Evolutionary conservation across 2,888 invertebrate genomes (phyloP), one percentile per base, ranked within the genome.

Genomic region (Galerucella pusilla): DNA sequence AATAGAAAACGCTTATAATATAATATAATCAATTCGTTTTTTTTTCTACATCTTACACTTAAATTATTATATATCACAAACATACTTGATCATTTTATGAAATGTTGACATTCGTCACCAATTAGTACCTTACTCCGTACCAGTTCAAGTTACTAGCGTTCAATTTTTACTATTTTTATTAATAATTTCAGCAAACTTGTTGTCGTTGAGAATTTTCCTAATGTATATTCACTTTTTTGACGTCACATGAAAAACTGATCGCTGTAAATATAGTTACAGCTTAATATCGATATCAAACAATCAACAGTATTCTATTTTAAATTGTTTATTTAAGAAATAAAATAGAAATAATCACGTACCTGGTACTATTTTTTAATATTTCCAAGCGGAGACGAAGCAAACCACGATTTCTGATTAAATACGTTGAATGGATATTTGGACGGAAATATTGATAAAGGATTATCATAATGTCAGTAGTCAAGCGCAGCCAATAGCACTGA

Each of bases 181-280:
- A 52, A 45, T 68, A 28, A 57, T 59, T 68, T 68, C 59, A 68
- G 59, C 57, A 68, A 57, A 57, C 20, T 49, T 54, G 20, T 54
- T 54, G 54, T 12, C 54, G 54, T 16, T 1, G 16, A 57, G 20
- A 57, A 57, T 57, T 57, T 57, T 57, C 16, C 20, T 10, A 57
- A 57, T 7, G 16, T 57, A 20, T 57, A 57, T 57, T 57, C 20
- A 57, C 57, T 57, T 16, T 20, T 57, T 49, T 49, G 7, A 49
- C 49, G 11, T 49, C 12, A 49, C 2, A 12, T 49, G 4, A 49
- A 49, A 49, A 49, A 4, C 20, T 16, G 57, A 20, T 57, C 10
- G 57, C 20, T n/a, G 52, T 52, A 52, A 20, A 54, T 16, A 16
- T 54, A 54, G 16, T 9, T 14, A 49, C 49, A 5, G n/a, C 14